phyloP scores from a whole-genome alignment of 1,140 invertebrate genomes.

The Drosophila ananassae region DNA sequence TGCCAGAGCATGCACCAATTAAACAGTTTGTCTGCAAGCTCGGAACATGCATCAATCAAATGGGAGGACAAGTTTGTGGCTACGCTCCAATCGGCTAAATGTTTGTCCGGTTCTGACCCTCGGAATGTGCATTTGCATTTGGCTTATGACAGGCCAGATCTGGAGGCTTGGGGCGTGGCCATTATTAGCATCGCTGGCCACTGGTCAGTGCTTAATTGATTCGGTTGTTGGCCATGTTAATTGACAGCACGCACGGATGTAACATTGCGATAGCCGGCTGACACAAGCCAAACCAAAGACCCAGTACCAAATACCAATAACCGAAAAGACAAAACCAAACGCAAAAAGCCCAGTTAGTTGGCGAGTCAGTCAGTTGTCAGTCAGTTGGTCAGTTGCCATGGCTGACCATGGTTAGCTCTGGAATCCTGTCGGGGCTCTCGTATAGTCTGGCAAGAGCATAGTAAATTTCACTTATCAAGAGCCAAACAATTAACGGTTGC shows the following conservation, averaged over 20 bases:
- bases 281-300: slow-evolving; percentile 37
- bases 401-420: not conserved
- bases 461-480: slow-evolving; percentile 72
- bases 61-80: slow-evolving; percentile 59
- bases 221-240: slow-evolving; percentile 74
- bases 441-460: slow-evolving; percentile 3
- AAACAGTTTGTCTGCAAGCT: slow-evolving; percentile 71
- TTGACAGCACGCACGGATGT: slow-evolving; percentile 71
- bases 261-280: slow-evolving; percentile 70
- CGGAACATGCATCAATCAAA: slow-evolving; percentile 77
- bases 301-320: not conserved
- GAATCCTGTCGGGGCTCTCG: not conserved
- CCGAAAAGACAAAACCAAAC: not conserved
- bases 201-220: slow-evolving; percentile 75
- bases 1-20: slow-evolving; percentile 50
- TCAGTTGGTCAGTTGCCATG: slow-evolving; percentile 32
- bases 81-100: slow-evolving; percentile 5
- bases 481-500: slow-evolving; percentile 69
- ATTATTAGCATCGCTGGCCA: slow-evolving; percentile 68
- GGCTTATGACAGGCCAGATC: slow-evolving; percentile 37
- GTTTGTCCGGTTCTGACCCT: slow-evolving; percentile 18
- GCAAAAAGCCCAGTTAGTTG: slow-evolving; percentile 45
- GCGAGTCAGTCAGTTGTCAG: slow-evolving; percentile 56
- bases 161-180: slow-evolving; percentile 39
- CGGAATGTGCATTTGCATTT: slow-evolving; percentile 43